A percentile compares a stretch with the other conserved stretches of the same genome.
Conservation (phyloP, 2,888 invertebrate genomes). For the Torymus tubicola region DNA sequence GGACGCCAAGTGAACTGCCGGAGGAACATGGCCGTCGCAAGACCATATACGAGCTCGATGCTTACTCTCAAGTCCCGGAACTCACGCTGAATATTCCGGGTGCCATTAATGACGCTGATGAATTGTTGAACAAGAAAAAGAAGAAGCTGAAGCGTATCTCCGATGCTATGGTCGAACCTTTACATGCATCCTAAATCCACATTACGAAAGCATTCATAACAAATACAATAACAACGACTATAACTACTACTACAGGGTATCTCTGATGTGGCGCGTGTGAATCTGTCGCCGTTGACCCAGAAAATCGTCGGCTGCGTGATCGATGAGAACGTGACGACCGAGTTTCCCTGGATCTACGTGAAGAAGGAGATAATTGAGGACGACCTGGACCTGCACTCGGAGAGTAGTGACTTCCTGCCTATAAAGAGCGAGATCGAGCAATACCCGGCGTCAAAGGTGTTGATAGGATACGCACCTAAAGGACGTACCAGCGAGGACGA, state of each 20-base stretch:
- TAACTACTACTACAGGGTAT: neutral
- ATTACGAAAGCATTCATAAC: neutral
- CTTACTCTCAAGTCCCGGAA: constrained; percentile 61
- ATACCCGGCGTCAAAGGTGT: constrained; percentile 73
- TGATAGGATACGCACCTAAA: constrained; percentile 84
- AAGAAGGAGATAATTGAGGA: constrained; percentile 81
- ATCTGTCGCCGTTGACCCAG: constrained; percentile 80
- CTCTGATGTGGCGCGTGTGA: constrained; percentile 76
- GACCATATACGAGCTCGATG: constrained; percentile 66
- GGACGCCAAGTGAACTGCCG: neutral
- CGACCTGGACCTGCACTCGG: constrained; percentile 80
- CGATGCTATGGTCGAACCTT: constrained; percentile 60
- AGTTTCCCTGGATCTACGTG: constrained; percentile 85
- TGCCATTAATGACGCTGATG: too few relatives aligned
- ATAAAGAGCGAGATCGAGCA: constrained; percentile 73
- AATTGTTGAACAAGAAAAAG: constrained; percentile 30
- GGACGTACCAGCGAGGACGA: constrained; percentile 74
- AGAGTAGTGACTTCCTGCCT: constrained; percentile 77
- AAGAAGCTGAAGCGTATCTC: constrained; percentile 61
- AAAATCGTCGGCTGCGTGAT: constrained; percentile 81
- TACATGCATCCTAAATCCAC: neutral
- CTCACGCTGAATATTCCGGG: constrained; percentile 47
- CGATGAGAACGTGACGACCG: constrained; percentile 83
- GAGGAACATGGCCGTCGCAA: constrained; percentile 55
- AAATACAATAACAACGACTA: neutral